Evolutionary conservation across 2,888 invertebrate species (phyloP).

Genomic region (Bibio marci): DNA sequence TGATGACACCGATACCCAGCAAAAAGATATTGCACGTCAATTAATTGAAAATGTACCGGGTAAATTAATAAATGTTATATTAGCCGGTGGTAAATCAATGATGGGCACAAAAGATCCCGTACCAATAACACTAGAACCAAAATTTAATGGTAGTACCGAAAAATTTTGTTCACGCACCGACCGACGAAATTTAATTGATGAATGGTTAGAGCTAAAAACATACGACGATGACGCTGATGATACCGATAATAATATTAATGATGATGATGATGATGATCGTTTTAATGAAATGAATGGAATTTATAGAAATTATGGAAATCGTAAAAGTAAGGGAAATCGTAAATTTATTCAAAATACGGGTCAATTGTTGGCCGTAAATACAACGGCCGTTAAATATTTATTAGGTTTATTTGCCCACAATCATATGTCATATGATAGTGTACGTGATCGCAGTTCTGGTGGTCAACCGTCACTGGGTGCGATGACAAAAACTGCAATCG

Average conservation of each 20-base stretch:
- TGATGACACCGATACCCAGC: not conserved
- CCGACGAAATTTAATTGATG: conserved; percentile 34
- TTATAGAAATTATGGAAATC: too few species aligned
- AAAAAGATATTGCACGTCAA: conserved; percentile 40
- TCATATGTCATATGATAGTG: conserved; percentile 38
- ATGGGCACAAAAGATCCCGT: conserved; percentile 23
- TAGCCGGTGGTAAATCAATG: conserved; percentile 41
- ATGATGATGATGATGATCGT: too few species aligned
- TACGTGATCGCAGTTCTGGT: conserved; percentile 23
- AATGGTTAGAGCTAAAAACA: conserved; percentile 30
- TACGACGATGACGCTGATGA: too few species aligned
- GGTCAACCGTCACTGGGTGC: conserved; percentile 37
- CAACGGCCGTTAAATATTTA: conserved; percentile 28
- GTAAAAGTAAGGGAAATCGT: conserved; percentile 22
- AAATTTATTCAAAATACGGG: conserved; percentile 25
- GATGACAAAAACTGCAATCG: conserved; percentile 41
- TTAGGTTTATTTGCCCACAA: conserved; percentile 37
- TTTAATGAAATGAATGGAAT: too few species aligned
- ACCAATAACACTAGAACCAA: conserved; percentile 12
- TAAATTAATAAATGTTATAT: conserved; percentile 39
- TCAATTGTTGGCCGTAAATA: conserved; percentile 27
- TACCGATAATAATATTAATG: too few species aligned
- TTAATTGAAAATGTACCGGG: conserved; percentile 43
- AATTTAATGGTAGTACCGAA: conserved; percentile 21
- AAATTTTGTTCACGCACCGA: conserved; percentile 33